Conservation (phyloP, 2,888 invertebrate genomes). For the Cabera pusaria region DNA sequence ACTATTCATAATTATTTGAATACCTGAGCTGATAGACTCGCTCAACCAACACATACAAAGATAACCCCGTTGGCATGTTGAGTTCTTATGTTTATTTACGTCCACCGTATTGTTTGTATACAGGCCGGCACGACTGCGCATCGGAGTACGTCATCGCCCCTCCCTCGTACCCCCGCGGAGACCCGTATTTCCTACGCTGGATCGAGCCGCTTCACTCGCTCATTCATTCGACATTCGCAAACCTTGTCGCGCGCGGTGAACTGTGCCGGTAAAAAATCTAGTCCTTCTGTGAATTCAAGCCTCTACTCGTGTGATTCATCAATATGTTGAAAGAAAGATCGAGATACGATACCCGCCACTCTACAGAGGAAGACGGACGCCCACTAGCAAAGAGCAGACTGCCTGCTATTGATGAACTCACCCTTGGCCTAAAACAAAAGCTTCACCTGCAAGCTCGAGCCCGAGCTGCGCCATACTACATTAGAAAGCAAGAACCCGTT, state of each 20-base stretch:
- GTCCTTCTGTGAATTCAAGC: conserved; percentile 49
- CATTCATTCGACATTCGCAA: conserved; percentile 81
- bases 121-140: conserved; percentile 83
- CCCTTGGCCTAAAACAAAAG: conserved; percentile 79
- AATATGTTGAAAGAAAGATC: conserved; percentile 78
- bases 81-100: conserved; percentile 81
- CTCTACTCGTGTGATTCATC: conserved; percentile 38
- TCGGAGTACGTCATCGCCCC: conserved; percentile 73
- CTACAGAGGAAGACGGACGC: conserved; percentile 60
- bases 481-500: conserved; percentile 81
- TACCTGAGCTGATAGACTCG: conserved; percentile 1
- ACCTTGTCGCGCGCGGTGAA: conserved; percentile 67
- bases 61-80: conserved; percentile 66
- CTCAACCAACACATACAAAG: conserved; percentile 62
- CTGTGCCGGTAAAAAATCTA: conserved; percentile 58
- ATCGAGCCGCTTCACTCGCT: conserved; percentile 73
- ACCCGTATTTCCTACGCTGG: conserved; percentile 70
- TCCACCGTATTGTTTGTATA: conserved; percentile 83
- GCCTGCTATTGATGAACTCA: conserved; percentile 75
- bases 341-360: conserved; percentile 62
- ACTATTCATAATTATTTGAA: too few species aligned
- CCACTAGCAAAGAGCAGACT: conserved; percentile 64
- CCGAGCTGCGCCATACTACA: conserved; percentile 77
- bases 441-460: conserved; percentile 79
- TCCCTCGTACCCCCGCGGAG: conserved; percentile 59